phyloP scores from a whole-genome alignment of 1,140 invertebrate genomes.

The Mercenaria mercenaria region DNA sequence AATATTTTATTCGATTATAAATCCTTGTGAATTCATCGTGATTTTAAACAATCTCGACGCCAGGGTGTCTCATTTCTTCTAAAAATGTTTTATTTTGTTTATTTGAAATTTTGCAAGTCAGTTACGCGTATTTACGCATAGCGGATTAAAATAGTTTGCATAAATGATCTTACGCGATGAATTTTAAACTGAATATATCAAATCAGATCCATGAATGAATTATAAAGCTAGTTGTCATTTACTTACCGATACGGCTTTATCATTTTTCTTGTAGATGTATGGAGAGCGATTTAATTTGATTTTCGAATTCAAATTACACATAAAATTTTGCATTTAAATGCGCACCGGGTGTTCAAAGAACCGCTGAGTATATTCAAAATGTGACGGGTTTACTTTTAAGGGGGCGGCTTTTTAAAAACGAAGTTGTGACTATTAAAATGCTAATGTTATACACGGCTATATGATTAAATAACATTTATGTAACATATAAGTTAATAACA shows the following conservation, averaged over 20 bases:
- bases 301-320: constrained; percentile 63
- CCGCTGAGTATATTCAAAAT: neutral
- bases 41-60: constrained; percentile 30
- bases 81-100: constrained; percentile 41
- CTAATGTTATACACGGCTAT: constrained; percentile 20
- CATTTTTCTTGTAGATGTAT: constrained; percentile 6
- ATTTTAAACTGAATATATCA: constrained; percentile 24
- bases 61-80: constrained; percentile 38
- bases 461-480: neutral
- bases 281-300: constrained; percentile 62
- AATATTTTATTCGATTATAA: constrained; percentile 63
- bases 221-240: constrained; percentile 32
- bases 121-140: constrained; percentile 36
- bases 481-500: neutral
- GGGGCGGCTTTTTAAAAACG: neutral
- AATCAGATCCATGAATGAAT: constrained; percentile 45
- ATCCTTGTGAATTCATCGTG: neutral
- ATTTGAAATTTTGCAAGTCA: constrained; percentile 54
- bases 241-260: neutral
- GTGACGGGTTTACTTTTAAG: neutral
- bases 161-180: constrained; percentile 45
- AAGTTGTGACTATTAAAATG: neutral
- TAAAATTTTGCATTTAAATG: constrained; percentile 59
- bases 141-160: constrained; percentile 53
- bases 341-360: neutral